Base-by-base conservation (phyloP, 2,888 invertebrate genomes). In the Napeogenes sylphis region DNA sequence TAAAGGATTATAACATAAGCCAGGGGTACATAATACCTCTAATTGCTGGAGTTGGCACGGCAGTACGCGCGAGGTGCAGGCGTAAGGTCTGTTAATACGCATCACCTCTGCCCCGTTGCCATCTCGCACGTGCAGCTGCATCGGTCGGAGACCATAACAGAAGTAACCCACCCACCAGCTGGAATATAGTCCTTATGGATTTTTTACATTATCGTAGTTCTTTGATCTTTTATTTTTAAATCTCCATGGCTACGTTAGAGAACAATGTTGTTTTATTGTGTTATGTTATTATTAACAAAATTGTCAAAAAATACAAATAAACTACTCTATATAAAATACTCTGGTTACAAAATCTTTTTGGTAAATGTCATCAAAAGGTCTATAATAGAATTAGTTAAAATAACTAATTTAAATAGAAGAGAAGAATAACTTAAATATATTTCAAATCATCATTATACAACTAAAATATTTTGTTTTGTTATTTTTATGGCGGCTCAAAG, bases 21-120 rank as follows among this genome's bases (percentile, higher is more conserved):
- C 21, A 21, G 2, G n/a, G 5, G 55, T 14, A 51, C n/a, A 2
- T 2, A 14, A 3, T n/a, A 70, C 70, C 73, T 95, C 93, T 83
- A 96, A 87, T 57, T 86, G 86, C 92, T 97, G 91, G 63, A 92
- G 85, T 77, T 95, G 96, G 81, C 97, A 97, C 4, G 97, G 97
- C 72, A 95, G 94, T 65, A 94, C 93, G 72, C 97, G 95, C 38
- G 93, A 91, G 56, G 94, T 93, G 84, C 95, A 97, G 42, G 95
- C 93, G 66, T 95, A 91, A 0, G 96, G 96, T 30, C 98, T 92
- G 74, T 93, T 87, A 75, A 98, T 91, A 80, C 95, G 94, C 80
- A 98, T 95, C 53, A 98, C 93, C 70, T 89, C 87, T 0, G 61
- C 66, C 0, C 87, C 87, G 0, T 71, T 59, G 46, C 56, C 55